Evolutionary conservation across 2,113 vertebrate species (phyloP).

Genomic region (Gymnocephalus cernua): DNA sequence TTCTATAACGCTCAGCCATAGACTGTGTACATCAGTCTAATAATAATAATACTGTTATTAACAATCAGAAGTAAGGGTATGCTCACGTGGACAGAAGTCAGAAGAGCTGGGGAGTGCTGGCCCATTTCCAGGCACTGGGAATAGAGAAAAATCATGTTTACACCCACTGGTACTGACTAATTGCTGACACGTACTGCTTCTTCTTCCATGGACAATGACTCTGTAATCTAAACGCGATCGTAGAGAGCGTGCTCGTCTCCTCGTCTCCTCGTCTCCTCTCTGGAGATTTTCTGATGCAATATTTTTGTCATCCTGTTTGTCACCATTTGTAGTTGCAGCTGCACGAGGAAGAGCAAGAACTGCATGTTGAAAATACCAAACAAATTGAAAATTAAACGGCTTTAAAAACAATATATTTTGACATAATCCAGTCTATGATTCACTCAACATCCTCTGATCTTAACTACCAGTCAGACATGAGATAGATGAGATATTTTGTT

Average conservation of each 20-base stretch:
- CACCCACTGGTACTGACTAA: background rate
- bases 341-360: background rate
- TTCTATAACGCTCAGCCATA: too few relatives aligned
- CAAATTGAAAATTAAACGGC: background rate
- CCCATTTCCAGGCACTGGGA: too few relatives aligned
- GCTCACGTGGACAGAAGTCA: too few relatives aligned
- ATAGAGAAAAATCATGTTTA: background rate
- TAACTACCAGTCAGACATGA: too few relatives aligned
- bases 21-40: too few relatives aligned
- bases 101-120: too few relatives aligned
- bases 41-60: too few relatives aligned
- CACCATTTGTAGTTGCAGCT: constrained; percentile 33
- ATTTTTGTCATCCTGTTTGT: constrained; percentile 2
- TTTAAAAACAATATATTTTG: too few relatives aligned
- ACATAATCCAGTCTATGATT: too few relatives aligned
- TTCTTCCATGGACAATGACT: background rate
- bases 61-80: too few relatives aligned
- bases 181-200: background rate
- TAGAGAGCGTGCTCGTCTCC: constrained; percentile 10
- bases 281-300: constrained; percentile 53
- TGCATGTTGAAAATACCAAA: constrained; percentile 11
- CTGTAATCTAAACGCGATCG: constrained; percentile 10
- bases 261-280: constrained; percentile 47
- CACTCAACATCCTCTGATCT: too few relatives aligned
- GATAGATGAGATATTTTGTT: too few relatives aligned